Base-by-base conservation (phyloP, 1,140 invertebrate genomes). In the Pararge aegeria region DNA sequence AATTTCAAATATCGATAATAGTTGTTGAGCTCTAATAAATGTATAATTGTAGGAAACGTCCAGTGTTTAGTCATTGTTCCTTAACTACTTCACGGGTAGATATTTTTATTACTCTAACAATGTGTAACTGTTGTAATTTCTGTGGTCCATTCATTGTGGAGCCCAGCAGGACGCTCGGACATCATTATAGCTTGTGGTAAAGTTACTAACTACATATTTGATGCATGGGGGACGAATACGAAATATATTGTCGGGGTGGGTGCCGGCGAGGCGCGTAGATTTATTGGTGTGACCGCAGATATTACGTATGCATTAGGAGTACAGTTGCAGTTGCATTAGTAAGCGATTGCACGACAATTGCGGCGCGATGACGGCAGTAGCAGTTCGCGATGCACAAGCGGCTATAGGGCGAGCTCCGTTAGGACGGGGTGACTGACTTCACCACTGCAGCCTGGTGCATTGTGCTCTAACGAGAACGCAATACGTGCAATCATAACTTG, bases 391-490 rank as follows among this genome's bases (percentile, higher is more conserved):
- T 42, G 38, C 64, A 65, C 71, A 66, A 65, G 77, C 78, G 73
- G 77, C 66, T 78, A 79, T 86, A 85, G 83, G 83, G 80, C 85
- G 79, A 82, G 77, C 78, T 78, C 85, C 85, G 83, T 86, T 88
- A 87, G 75, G 78, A 71, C 83, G 85, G 80, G 85, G 85, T 88
- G 83, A 88, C 74, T 88, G 85, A 88, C 85, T 80, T 70, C 72
- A 78, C 62, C 82, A 81, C 71, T 88, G 82, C 78, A 87, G 78
- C 79, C 80, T 85, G 85, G 85, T 87, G 85, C 85, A 88, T 89
- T 89, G 85, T 87, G 85, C 85, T 84, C 80, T 83, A 89, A 87
- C 80, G 78, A 89, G 86, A 85, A 89, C 86, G 72, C 78, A 79
- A 79, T 86, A 78, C 80, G 74, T 80, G 75, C 73, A 75, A 80